Base-by-base conservation (phyloP, 2,888 invertebrate genomes). In the Brenthis daphne region DNA sequence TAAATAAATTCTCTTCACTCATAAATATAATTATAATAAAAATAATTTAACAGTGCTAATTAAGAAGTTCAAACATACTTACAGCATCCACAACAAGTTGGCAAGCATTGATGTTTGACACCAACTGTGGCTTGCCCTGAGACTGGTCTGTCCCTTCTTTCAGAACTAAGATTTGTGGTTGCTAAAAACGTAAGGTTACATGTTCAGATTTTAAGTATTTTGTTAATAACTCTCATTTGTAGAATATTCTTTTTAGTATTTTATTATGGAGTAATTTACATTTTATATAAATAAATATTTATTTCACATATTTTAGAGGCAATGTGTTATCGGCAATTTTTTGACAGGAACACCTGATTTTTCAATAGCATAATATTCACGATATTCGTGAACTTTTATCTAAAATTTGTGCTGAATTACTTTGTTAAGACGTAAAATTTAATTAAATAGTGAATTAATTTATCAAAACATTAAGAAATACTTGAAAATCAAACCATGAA, bases 31-130 rank as follows among this genome's bases (percentile, higher is more conserved):
- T 29, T 0, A 29, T 29, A 29, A 4, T 29, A 29, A 29, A 29
- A 29, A 29, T 29, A 4, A 4, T 53, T 13, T 60, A 24, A 54
- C 6, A 37, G n/a, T 57, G 37, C n/a, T 8, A 6, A 50, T 43
- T 24, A 2, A 43, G 11, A 43, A 43, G 8, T 43, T 37, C 29
- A 55, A 56, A 37, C 55, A 56, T 70, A 84, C 89, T 83, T 73
- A 99, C 98, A 53, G 99, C 97, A 93, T 99, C 99, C 1, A 98
- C 98, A 48, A 99, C 96, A 11, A 96, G 94, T 87, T 98, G 98
- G 86, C 99, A 99, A 29, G 99, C 99, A 94, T 97, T 99, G 87
- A 99, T 99, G 89, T 99, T 99, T 66, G 98, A 98, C 77, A 99
- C 95, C 70, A 99, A 94, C 89, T 99, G 99, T 0, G 98, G 96